Conservation (phyloP, 1,140 invertebrate species). For the Venturia canescens region DNA sequence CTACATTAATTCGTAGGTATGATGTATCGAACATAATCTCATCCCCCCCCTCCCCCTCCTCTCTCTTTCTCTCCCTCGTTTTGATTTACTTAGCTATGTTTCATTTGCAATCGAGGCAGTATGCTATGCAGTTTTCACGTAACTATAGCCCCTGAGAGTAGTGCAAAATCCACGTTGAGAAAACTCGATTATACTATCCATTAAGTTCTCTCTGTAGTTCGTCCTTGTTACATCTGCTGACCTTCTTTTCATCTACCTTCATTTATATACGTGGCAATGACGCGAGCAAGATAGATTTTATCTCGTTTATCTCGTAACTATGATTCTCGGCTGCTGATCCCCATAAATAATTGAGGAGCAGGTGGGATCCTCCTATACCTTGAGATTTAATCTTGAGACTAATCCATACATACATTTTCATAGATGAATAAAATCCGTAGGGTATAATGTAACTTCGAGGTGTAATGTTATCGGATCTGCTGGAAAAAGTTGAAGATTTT, state of each 20-base stretch:
- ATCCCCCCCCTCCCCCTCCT: too few relatives aligned
- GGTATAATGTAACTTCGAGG: neutral
- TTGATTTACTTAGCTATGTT: neutral
- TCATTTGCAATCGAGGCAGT: neutral
- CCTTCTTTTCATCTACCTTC: neutral
- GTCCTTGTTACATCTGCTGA: neutral
- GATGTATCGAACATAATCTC: too few relatives aligned
- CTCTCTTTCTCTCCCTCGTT: too few relatives aligned
- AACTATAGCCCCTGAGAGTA: neutral
- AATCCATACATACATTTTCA: neutral
- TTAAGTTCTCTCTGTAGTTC: neutral
- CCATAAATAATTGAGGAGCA: neutral
- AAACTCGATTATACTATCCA: neutral
- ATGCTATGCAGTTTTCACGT: neutral
- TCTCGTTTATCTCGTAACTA: conserved; percentile 30
- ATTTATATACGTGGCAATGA: neutral
- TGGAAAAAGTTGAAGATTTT: neutral
- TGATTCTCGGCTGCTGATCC: conserved; percentile 50
- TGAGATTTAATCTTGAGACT: neutral
- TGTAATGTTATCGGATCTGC: neutral
- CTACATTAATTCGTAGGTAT: too few relatives aligned
- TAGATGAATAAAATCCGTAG: too few relatives aligned
- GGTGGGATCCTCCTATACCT: neutral
- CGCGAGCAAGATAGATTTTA: conserved; percentile 1
- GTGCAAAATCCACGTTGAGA: neutral